Percentiles rank a stretch among this genome's conserved stretches.
Conservation (phyloP, 2,888 invertebrate species). For the Silvanus unidentatus region DNA sequence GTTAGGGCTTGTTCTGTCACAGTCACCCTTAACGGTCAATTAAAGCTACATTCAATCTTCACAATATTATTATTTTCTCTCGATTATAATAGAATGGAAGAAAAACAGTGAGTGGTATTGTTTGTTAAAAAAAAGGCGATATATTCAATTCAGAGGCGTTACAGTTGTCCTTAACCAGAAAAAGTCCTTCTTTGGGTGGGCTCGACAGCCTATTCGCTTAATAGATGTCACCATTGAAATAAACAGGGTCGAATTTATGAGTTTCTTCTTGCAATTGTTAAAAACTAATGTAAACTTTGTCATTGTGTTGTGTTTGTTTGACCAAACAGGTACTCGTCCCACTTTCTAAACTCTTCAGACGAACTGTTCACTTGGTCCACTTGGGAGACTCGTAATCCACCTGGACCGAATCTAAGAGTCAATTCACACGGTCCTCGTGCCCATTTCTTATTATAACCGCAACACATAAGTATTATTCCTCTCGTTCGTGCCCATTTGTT, state of each 20-base stretch:
- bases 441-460: constrained; percentile 17
- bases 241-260: constrained; percentile 29
- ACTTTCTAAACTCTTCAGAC: too few species aligned
- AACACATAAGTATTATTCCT: constrained; percentile 20
- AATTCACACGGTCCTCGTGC: constrained; percentile 33
- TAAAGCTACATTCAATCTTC: constrained; percentile 38
- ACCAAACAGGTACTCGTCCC: neutral
- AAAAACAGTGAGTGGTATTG: too few species aligned
- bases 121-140: constrained; percentile 17
- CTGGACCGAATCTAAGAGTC: constrained; percentile 27
- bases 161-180: constrained; percentile 20
- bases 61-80: constrained; percentile 5
- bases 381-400: constrained; percentile 28
- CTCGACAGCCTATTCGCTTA: constrained; percentile 19
- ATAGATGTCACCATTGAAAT: constrained; percentile 33
- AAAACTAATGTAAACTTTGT: constrained; percentile 33
- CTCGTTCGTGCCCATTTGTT: constrained; percentile 3
- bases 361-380: constrained; percentile 13
- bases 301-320: constrained; percentile 16
- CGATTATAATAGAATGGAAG: too few species aligned
- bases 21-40: constrained; percentile 37
- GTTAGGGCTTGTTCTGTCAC: constrained; percentile 26
- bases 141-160: constrained; percentile 20
- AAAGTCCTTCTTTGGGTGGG: constrained; percentile 27
- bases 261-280: constrained; percentile 28